Evolutionary conservation across 2,888 invertebrate species (phyloP).

Genomic region (Ormyrus pomaceus): DNA sequence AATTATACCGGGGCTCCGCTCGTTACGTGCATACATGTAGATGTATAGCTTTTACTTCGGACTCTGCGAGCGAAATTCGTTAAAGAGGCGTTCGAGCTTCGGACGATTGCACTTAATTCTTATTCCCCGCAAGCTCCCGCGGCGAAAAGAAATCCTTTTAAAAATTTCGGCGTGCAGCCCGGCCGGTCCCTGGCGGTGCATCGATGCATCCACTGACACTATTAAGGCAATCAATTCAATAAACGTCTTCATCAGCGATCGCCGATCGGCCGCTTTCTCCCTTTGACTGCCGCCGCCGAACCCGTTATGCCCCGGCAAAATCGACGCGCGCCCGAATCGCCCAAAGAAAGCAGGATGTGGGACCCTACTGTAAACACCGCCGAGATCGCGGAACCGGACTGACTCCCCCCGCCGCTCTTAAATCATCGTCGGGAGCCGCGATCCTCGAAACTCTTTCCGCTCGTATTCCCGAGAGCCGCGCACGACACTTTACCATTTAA

Average conservation of each 20-base stretch:
- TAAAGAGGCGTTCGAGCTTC: no score
- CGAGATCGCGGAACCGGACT: constrained; percentile 20
- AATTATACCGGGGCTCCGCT: no score
- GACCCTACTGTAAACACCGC: not conserved
- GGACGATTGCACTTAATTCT: no score
- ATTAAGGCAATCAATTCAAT: constrained; percentile 36
- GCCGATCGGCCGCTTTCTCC: constrained; percentile 41
- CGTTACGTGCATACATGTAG: no score
- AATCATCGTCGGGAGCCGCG: constrained; percentile 27
- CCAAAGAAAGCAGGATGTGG: not conserved
- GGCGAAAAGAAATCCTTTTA: no score
- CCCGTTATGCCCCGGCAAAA: constrained; percentile 30
- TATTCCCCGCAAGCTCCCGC: no score
- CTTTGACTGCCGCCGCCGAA: constrained; percentile 43
- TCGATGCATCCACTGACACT: constrained; percentile 18
- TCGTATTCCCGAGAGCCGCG: not conserved
- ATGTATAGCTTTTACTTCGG: no score
- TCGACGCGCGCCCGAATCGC: not conserved
- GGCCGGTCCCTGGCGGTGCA: no score
- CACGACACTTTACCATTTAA: constrained; percentile 40
- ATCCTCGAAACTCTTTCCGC: not conserved
- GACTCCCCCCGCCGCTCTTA: not conserved
- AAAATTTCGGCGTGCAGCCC: no score
- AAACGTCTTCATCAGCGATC: constrained; percentile 27
- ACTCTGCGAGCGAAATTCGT: no score